A percentile compares a stretch with the other conserved stretches of the same genome.
phyloP scores from a whole-genome alignment of 2,797 vertebrate genomes.

The Hippoglossus hippoglossus region DNA sequence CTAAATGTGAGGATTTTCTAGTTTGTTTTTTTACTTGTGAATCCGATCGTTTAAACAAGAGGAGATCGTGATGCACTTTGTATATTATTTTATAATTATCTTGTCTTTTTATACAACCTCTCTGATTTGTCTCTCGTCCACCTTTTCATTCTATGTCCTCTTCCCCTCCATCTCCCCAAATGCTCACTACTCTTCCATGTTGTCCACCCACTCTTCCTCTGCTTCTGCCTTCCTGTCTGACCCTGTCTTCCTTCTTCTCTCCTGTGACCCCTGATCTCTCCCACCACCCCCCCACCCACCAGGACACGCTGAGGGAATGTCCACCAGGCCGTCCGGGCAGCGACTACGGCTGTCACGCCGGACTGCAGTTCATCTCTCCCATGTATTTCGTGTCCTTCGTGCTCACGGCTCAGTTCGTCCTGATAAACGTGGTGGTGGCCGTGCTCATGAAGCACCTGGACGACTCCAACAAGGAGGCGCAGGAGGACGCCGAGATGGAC shows the following conservation, averaged over 20 bases:
- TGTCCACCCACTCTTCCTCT: neutral
- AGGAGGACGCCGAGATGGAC: constrained; percentile 96
- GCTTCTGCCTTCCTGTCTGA: neutral
- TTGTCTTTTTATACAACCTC: neutral
- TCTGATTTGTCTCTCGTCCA: neutral
- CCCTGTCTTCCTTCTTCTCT: too few relatives aligned
- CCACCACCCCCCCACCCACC: neutral
- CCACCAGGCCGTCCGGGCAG: constrained; percentile 79
- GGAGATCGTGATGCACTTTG: neutral
- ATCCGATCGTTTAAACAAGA: too few relatives aligned
- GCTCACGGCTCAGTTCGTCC: constrained; percentile 96
- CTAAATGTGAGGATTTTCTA: neutral
- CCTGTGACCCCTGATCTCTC: neutral
- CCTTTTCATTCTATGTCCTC: neutral
- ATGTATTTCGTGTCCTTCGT: constrained; percentile 98
- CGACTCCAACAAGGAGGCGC: constrained; percentile 96
- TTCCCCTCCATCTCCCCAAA: neutral
- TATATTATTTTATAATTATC: neutral
- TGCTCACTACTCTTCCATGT: neutral
- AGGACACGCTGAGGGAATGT: constrained; percentile 78
- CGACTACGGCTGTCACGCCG: constrained; percentile 91
- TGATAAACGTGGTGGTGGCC: constrained; percentile 97
- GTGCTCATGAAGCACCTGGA: constrained; percentile 93
- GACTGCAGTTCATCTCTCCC: constrained; percentile 95
- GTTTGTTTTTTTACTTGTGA: too few relatives aligned